Evolutionary conservation across 2,797 vertebrate genomes (phyloP).

Genomic region (Urocyon cinereoargenteus): DNA sequence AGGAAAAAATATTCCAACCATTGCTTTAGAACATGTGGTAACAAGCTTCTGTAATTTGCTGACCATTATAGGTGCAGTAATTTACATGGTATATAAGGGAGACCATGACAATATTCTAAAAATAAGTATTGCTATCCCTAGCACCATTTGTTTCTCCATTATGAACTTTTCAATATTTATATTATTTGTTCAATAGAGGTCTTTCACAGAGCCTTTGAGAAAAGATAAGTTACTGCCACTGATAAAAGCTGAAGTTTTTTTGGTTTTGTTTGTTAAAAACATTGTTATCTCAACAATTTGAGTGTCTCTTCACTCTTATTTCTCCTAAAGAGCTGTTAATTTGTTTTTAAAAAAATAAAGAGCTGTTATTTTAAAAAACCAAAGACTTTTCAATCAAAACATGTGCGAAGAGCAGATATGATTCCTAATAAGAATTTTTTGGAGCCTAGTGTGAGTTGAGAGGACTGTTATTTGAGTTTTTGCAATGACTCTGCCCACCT

Average conservation of each 20-base stretch:
- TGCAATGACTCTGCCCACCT: not conserved
- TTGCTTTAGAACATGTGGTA: not conserved
- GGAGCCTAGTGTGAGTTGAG: not conserved
- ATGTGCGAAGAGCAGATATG: not conserved
- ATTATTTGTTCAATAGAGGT: not conserved
- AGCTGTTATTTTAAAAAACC: not conserved
- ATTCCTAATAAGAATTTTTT: not conserved
- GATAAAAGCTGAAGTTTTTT: not conserved
- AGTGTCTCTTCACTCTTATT: not conserved
- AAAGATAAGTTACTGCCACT: not conserved
- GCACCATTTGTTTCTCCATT: not conserved
- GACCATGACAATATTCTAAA: not conserved
- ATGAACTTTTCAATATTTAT: not conserved
- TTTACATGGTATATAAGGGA: not conserved
- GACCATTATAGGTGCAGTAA: not conserved
- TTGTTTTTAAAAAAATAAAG: no score
- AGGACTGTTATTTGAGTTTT: not conserved
- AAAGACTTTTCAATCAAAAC: not conserved
- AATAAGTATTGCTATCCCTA: not conserved
- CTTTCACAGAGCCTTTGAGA: not conserved
- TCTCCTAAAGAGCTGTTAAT: not conserved
- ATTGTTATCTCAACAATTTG: not conserved
- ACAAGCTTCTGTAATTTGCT: constrained; percentile 7
- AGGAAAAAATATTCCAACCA: not conserved
- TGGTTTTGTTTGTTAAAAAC: constrained; percentile 27